A percentile compares a stretch with the other conserved stretches of the same genome.
Evolutionary conservation across 2,888 invertebrate genomes (phyloP).

Genomic region (Eupithecia inturbata): DNA sequence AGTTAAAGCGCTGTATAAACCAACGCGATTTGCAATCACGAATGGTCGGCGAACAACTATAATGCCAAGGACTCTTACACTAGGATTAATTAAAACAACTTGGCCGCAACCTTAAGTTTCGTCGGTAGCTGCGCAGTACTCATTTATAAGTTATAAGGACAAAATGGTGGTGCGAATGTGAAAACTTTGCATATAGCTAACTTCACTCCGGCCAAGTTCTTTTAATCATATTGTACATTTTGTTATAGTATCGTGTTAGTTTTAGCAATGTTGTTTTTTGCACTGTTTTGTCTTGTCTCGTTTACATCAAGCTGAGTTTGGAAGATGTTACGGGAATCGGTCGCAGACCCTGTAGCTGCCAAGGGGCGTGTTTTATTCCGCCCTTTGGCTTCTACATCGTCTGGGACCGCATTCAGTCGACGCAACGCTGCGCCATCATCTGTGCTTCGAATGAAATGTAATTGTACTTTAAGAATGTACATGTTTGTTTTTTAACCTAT

Average conservation of each 20-base stretch:
- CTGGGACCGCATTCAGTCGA: slow-evolving; percentile 55
- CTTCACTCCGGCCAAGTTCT: too few species aligned
- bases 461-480: not conserved
- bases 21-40: slow-evolving; percentile 2
- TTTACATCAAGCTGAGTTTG: slow-evolving; percentile 23
- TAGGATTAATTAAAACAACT: too few species aligned
- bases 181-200: too few species aligned
- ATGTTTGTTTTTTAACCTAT: not conserved
- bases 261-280: slow-evolving; percentile 4
- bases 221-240: too few species aligned
- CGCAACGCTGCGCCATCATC: slow-evolving; percentile 42
- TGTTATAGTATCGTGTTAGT: slow-evolving; percentile 19
- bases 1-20: not conserved
- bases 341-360: slow-evolving; percentile 82
- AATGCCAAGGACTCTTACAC: not conserved
- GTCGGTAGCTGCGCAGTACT: too few species aligned
- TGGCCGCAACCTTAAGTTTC: too few species aligned
- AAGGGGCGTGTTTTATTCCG: slow-evolving; percentile 75
- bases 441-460: slow-evolving; percentile 1
- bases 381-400: slow-evolving; percentile 78
- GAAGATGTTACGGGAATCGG: slow-evolving; percentile 49
- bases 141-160: too few species aligned
- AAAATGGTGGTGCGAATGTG: too few species aligned
- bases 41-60: not conserved
- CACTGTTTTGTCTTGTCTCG: slow-evolving; percentile 13